Conservation (phyloP, 2,888 invertebrate genomes). For the Eustalomyia histrio region DNA sequence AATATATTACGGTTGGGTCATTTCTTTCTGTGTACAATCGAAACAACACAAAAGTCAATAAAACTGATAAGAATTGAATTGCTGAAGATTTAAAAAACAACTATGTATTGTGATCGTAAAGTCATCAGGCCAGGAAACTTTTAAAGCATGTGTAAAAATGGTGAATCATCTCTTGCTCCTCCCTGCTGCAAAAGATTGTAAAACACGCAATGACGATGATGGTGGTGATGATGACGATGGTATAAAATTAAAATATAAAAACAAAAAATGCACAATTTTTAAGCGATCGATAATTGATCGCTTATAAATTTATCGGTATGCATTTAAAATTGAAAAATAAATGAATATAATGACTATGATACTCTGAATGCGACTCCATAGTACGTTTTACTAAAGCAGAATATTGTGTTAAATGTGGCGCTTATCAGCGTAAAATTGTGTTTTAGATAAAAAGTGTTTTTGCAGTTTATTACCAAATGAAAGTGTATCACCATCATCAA, state of each 20-base stretch:
- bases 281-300: conserved; percentile 73
- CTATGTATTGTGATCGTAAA: conserved; percentile 45
- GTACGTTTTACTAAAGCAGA: conserved; percentile 35
- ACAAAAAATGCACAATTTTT: conserved; percentile 48
- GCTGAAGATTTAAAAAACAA: conserved; percentile 43
- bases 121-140: conserved; percentile 56
- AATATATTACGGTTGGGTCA: not conserved
- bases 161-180: conserved; percentile 61
- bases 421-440: conserved; percentile 67
- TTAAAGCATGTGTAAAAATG: conserved; percentile 46
- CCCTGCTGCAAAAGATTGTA: conserved; percentile 39
- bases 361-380: not conserved
- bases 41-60: conserved; percentile 68
- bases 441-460: conserved; percentile 65
- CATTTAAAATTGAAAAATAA: conserved; percentile 62
- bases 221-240: conserved; percentile 15
- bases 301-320: conserved; percentile 71
- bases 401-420: conserved; percentile 64
- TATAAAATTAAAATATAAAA: conserved; percentile 33
- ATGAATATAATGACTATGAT: conserved; percentile 62
- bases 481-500: conserved; percentile 56
- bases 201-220: conserved; percentile 60
- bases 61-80: conserved; percentile 73
- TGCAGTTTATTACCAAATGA: conserved; percentile 64
- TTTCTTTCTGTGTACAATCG: conserved; percentile 43